These are phyloP conservation scores for Zaprionus lachaisei DNA, from an alignment of 1,140 invertebrate species.

Conservation along the genomic window DNA sequence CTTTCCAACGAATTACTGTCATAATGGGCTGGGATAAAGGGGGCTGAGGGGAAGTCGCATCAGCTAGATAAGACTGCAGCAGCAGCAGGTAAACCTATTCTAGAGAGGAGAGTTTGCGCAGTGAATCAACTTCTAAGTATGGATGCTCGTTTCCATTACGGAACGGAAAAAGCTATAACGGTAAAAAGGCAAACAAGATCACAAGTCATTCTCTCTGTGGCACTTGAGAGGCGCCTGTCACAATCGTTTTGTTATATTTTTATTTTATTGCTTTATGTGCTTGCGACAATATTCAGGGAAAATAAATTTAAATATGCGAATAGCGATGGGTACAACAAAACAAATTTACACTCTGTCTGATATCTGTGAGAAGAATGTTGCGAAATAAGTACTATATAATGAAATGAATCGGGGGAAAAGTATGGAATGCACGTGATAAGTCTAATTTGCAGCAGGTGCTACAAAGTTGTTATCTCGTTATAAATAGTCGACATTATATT, in stretches of 20 bases:
- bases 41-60: too few relatives aligned
- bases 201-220: conserved; percentile 23
- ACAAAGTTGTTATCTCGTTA: neutral
- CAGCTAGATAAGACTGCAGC: conserved; percentile 45
- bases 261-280: conserved; percentile 20
- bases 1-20: conserved; percentile 30
- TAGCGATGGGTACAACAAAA: neutral
- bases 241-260: neutral
- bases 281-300: conserved; percentile 1
- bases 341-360: neutral
- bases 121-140: conserved; percentile 25
- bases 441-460: neutral
- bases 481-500: neutral
- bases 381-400: neutral
- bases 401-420: neutral
- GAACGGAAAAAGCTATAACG: conserved; percentile 8
- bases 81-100: neutral
- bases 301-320: conserved; percentile 10
- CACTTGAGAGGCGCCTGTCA: conserved; percentile 3
- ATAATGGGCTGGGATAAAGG: conserved; percentile 1
- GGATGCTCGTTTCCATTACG: neutral
- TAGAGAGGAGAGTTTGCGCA: neutral
- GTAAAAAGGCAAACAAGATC: conserved; percentile 15
- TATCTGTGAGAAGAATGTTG: conserved; percentile 1
- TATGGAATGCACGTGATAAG: neutral